Evolutionary conservation across 2,113 vertebrate species (phyloP).

Genomic region (Dolichallabes microphthalmus): DNA sequence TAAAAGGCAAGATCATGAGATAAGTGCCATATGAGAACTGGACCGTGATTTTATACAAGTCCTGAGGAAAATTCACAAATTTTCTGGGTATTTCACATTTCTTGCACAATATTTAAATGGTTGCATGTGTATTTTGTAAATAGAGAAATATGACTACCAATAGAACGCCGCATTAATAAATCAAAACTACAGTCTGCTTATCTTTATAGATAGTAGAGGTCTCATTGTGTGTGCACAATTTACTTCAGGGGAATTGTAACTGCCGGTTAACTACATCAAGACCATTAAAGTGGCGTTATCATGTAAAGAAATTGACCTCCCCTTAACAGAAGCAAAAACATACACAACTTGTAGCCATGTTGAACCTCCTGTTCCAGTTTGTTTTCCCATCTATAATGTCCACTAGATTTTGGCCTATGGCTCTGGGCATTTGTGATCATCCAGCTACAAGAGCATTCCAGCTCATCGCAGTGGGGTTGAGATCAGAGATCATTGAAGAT

Average conservation of each 20-base stretch:
- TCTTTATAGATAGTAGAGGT: background rate
- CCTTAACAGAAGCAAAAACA: background rate
- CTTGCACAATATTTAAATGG: background rate
- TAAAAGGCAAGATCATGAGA: conserved; percentile 7
- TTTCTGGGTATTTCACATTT: background rate
- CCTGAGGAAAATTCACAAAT: background rate
- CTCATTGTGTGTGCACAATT: background rate
- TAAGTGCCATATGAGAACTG: background rate
- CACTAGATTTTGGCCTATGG: background rate
- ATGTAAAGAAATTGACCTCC: background rate
- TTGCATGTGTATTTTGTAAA: background rate
- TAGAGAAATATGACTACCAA: background rate
- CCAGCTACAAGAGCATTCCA: too few species aligned
- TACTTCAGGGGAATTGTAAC: background rate
- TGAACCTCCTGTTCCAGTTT: background rate
- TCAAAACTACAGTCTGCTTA: background rate
- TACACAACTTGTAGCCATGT: background rate
- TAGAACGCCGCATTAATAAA: background rate
- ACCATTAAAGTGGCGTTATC: background rate
- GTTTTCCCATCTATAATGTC: background rate
- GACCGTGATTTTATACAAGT: background rate
- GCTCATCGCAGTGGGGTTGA: too few species aligned
- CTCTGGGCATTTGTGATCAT: background rate
- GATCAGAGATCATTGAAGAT: too few species aligned
- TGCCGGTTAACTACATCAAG: background rate